Evolutionary conservation across 2,888 invertebrate species (phyloP).

Genomic region (Orchesellides sinensis): DNA sequence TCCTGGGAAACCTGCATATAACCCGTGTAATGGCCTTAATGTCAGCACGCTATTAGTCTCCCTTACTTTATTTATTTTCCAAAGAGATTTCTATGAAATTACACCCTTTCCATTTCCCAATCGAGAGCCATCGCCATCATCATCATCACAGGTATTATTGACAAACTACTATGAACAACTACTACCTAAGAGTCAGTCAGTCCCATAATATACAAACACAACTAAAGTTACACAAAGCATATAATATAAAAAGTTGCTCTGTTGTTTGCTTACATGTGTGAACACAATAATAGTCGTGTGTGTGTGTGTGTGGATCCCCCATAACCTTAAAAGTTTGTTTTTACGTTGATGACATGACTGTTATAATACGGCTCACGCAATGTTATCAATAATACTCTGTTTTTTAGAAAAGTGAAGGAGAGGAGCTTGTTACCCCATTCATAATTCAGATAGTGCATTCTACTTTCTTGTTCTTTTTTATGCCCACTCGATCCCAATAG

Average conservation of each 20-base stretch:
- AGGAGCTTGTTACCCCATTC: conserved; percentile 23
- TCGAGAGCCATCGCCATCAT: background rate
- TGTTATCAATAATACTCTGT: background rate
- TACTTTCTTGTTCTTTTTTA: background rate
- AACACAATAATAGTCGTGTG: too few species aligned
- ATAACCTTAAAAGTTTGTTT: conserved; percentile 5
- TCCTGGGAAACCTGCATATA: too few species aligned
- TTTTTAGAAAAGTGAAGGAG: background rate
- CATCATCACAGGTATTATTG: too few species aligned
- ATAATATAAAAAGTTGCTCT: background rate
- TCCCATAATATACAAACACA: background rate
- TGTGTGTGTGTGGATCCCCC: too few species aligned
- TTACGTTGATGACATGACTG: conserved; percentile 18
- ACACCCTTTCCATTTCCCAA: background rate
- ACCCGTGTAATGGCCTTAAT: conserved; percentile 68
- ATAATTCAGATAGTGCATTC: conserved; percentile 35
- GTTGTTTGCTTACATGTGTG: background rate
- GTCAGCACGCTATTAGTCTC: conserved; percentile 65
- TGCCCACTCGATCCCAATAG: background rate
- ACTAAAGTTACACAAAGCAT: background rate
- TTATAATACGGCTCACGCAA: conserved; percentile 11
- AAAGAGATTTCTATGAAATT: background rate
- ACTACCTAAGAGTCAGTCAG: too few species aligned
- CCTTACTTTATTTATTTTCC: conserved; percentile 13
- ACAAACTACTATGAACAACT: background rate